Conservation (phyloP, 2,888 invertebrate species). For the Synergus umbraculus region DNA sequence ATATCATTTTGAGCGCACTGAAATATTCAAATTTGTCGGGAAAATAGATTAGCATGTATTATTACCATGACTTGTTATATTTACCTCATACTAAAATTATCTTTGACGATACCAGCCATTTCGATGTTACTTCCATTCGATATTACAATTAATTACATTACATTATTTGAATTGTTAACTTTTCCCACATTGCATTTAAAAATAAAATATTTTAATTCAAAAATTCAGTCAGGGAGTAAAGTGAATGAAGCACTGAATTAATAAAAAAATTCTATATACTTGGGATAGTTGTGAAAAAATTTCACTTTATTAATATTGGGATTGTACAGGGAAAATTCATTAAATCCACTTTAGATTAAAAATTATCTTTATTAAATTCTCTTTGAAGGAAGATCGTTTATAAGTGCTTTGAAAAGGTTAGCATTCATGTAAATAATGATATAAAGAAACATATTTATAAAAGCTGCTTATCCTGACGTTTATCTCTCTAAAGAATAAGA, state of each 20-base stretch:
- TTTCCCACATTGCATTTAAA: neutral
- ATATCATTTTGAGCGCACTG: neutral
- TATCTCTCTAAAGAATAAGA: neutral
- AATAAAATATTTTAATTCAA: no score
- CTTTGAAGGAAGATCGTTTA: no score
- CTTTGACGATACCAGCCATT: neutral
- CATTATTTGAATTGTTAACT: neutral
- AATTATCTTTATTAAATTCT: no score
- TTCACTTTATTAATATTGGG: neutral
- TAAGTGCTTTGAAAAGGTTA: no score
- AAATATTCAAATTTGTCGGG: neutral
- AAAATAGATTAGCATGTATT: neutral
- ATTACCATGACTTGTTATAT: neutral
- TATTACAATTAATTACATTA: neutral
- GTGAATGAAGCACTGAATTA: neutral
- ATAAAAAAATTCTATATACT: no score
- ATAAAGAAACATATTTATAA: no score
- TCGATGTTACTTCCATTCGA: neutral
- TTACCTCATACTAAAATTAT: neutral
- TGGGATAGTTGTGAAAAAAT: neutral
- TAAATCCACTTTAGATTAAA: neutral
- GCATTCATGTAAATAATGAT: no score
- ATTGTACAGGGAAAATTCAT: neutral
- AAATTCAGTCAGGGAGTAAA: neutral
- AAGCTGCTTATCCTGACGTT: neutral